phyloP scores from a whole-genome alignment of 1,140 invertebrate genomes.

The Caerostris darwini region DNA sequence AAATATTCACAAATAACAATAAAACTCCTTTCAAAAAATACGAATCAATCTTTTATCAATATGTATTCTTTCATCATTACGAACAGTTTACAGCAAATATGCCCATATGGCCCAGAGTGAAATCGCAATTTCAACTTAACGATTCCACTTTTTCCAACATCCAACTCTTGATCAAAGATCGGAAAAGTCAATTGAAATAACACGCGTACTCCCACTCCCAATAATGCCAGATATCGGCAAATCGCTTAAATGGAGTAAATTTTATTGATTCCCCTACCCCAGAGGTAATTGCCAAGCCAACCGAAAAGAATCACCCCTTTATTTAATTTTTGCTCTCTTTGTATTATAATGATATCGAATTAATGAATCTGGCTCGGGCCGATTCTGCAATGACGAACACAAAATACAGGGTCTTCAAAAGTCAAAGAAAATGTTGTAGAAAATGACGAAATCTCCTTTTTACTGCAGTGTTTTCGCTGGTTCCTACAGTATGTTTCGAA shows the following conservation, averaged over 20 bases:
- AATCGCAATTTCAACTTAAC: not conserved
- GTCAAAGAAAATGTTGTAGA: not conserved
- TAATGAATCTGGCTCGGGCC: conserved; percentile 1
- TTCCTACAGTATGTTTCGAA: not conserved
- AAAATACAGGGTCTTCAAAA: not conserved
- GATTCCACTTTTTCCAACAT: not conserved
- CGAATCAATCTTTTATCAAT: no score
- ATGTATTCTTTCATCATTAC: no score
- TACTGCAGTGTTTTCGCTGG: not conserved
- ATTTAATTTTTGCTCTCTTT: conserved; percentile 68
- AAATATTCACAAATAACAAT: no score
- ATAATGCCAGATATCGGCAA: conserved; percentile 68
- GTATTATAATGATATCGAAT: conserved; percentile 72
- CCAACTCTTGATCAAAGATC: not conserved
- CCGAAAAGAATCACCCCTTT: conserved; percentile 41
- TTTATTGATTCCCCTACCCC: conserved; percentile 59
- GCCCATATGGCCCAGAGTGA: not conserved
- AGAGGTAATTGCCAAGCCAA: conserved; percentile 60
- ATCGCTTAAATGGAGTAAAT: conserved; percentile 67
- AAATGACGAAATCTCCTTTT: not conserved
- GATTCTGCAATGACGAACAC: not conserved
- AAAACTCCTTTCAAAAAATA: no score
- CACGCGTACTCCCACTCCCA: conserved; percentile 33
- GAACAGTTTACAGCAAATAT: not conserved
- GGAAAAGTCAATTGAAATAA: conserved; percentile 33